Percentiles rank a stretch among this genome's conserved stretches.
phyloP scores from a whole-genome alignment of 2,888 invertebrate species.

The Pediacus dermestoides region DNA sequence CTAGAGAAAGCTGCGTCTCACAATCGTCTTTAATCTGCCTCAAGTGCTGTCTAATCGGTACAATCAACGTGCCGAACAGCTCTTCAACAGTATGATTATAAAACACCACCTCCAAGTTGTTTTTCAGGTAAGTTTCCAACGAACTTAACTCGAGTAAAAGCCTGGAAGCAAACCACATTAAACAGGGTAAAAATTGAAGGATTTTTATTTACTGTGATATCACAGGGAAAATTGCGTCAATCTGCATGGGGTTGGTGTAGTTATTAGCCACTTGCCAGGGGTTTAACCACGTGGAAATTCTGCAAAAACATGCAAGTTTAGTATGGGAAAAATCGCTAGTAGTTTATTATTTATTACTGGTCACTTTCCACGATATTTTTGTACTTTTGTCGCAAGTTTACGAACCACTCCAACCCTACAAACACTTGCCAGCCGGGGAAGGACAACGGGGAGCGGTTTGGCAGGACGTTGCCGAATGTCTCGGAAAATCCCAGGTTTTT shows the following conservation, averaged over 20 bases:
- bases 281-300: constrained; percentile 67
- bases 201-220: constrained; percentile 61
- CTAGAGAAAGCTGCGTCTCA: constrained; percentile 53
- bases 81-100: constrained; percentile 60
- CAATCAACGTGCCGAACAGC: constrained; percentile 57
- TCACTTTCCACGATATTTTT: constrained; percentile 53
- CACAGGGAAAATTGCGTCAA: constrained; percentile 56
- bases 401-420: constrained; percentile 53
- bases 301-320: constrained; percentile 43
- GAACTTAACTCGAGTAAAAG: constrained; percentile 53
- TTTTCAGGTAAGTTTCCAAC: constrained; percentile 54
- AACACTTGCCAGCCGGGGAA: constrained; percentile 54
- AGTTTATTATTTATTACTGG: constrained; percentile 46
- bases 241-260: constrained; percentile 63
- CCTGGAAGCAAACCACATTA: constrained; percentile 45
- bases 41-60: constrained; percentile 54
- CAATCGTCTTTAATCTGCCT: constrained; percentile 53
- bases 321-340: background rate
- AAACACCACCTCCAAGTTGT: constrained; percentile 54
- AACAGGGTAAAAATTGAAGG: constrained; percentile 1
- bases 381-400: constrained; percentile 52
- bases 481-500: constrained; percentile 49
- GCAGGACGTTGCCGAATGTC: constrained; percentile 15
- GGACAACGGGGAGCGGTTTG: constrained; percentile 41
- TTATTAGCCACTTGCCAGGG: constrained; percentile 65